Evolutionary conservation across 2,888 invertebrate genomes (phyloP).

Genomic region (Physocephala rufipes): DNA sequence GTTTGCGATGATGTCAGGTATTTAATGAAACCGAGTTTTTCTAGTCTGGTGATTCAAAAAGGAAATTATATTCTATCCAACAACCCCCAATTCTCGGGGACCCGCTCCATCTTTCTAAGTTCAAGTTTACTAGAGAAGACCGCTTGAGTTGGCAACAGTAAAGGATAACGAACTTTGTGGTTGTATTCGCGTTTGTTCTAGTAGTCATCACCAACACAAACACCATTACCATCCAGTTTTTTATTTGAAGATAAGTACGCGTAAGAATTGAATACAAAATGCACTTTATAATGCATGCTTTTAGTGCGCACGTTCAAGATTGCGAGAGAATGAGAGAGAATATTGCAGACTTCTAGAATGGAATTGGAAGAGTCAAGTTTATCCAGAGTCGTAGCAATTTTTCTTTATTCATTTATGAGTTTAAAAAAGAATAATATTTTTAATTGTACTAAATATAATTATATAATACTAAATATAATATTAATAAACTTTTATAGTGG

Average conservation of each 20-base stretch:
- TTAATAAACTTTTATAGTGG: too few relatives aligned
- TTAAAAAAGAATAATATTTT: too few relatives aligned
- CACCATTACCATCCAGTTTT: constrained; percentile 13
- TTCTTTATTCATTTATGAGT: not conserved
- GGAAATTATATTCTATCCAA: constrained; percentile 2
- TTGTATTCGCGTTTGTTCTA: constrained; percentile 8
- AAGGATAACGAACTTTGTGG: constrained; percentile 58
- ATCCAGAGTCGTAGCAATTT: too few relatives aligned
- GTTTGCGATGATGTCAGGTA: not conserved
- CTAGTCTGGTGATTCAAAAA: not conserved
- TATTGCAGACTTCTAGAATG: not conserved
- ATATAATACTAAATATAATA: too few relatives aligned
- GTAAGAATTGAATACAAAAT: not conserved
- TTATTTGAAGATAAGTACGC: constrained; percentile 27
- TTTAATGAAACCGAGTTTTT: constrained; percentile 30
- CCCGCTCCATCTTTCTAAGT: constrained; percentile 6
- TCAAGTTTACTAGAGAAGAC: constrained; percentile 14
- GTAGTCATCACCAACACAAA: not conserved
- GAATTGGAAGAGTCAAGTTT: too few relatives aligned
- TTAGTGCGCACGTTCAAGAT: constrained; percentile 33
- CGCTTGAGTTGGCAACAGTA: constrained; percentile 21
- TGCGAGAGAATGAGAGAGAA: not conserved
- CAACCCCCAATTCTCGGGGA: not conserved
- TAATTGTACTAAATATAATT: too few relatives aligned
- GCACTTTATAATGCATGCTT: not conserved